phyloP scores from a whole-genome alignment of 2,888 invertebrate species.

The Ophion slaviceki region DNA sequence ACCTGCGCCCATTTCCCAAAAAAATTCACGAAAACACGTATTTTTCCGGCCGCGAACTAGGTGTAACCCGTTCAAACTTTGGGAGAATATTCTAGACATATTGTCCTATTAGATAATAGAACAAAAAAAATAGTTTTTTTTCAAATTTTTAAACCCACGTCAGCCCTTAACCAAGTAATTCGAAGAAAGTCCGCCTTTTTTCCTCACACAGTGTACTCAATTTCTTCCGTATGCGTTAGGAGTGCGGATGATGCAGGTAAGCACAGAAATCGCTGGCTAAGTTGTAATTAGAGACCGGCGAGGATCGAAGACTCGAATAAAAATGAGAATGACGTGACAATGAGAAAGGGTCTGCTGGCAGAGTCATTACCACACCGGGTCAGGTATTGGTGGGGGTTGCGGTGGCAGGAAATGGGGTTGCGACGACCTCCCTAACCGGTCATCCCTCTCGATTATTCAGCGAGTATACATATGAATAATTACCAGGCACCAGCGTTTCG shows the following conservation, averaged over 20 bases:
- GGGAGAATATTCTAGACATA: too few species aligned
- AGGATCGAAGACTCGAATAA: background rate
- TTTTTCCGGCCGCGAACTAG: too few species aligned
- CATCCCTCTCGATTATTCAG: constrained; percentile 64
- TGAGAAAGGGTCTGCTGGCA: constrained; percentile 28
- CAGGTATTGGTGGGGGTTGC: constrained; percentile 42
- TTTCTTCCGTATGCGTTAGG: background rate
- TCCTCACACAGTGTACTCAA: constrained; percentile 1
- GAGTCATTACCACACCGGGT: constrained; percentile 56
- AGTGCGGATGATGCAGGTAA: background rate
- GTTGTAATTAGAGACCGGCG: background rate
- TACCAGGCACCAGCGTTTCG: constrained; percentile 22
- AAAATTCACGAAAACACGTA: too few species aligned
- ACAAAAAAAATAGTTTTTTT: too few species aligned
- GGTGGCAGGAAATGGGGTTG: constrained; percentile 62
- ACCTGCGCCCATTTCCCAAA: too few species aligned
- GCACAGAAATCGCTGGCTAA: background rate
- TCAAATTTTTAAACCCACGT: too few species aligned
- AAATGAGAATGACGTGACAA: constrained; percentile 40
- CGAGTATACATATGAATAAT: constrained; percentile 55
- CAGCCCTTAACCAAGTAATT: background rate
- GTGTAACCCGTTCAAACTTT: too few species aligned
- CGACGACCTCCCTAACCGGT: constrained; percentile 60
- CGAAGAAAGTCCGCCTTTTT: too few species aligned
- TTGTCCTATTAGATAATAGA: too few species aligned